Conservation (phyloP, 2,888 invertebrate genomes). For the Keiferia lycopersicella region DNA sequence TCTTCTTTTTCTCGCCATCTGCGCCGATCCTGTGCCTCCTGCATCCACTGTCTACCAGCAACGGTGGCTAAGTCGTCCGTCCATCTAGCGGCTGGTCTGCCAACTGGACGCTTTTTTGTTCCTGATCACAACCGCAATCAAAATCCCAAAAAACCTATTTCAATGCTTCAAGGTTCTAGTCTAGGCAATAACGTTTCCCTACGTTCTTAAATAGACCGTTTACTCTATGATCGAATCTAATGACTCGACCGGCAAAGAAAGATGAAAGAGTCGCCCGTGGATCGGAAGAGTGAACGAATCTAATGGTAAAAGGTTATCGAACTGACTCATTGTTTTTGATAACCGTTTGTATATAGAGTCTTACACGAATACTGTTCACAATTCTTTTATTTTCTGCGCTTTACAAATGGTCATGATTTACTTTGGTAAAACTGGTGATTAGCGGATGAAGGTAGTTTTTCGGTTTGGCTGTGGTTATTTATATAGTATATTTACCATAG, state of each 20-base stretch:
- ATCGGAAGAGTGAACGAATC: slow-evolving; percentile 43
- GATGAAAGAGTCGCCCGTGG: slow-evolving; percentile 66
- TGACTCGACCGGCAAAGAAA: slow-evolving; percentile 45
- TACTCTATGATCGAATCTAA: slow-evolving; percentile 42
- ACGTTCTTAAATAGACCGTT: background rate
- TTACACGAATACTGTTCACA: background rate
- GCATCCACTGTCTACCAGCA: too few species aligned
- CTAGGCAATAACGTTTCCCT: slow-evolving; percentile 33
- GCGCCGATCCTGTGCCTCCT: too few species aligned
- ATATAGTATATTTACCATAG: too few species aligned
- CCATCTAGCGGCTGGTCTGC: too few species aligned
- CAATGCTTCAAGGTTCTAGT: slow-evolving; percentile 35
- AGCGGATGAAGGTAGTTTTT: too few species aligned
- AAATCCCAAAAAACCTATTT: background rate
- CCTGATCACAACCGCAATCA: background rate
- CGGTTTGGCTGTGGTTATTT: too few species aligned
- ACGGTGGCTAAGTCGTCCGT: too few species aligned
- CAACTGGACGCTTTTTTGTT: too few species aligned
- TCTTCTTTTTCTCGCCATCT: too few species aligned
- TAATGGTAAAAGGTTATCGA: slow-evolving; percentile 55
- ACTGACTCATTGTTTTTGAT: slow-evolving; percentile 49
- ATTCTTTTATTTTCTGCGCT: background rate
- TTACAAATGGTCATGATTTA: too few species aligned
- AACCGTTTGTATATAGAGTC: slow-evolving; percentile 28
- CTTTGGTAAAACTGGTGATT: too few species aligned